Evolutionary conservation across 2,797 vertebrate genomes (phyloP), one percentile per base, ranked within the genome.

Genomic region (Phrynocephalus vlangalii): DNA sequence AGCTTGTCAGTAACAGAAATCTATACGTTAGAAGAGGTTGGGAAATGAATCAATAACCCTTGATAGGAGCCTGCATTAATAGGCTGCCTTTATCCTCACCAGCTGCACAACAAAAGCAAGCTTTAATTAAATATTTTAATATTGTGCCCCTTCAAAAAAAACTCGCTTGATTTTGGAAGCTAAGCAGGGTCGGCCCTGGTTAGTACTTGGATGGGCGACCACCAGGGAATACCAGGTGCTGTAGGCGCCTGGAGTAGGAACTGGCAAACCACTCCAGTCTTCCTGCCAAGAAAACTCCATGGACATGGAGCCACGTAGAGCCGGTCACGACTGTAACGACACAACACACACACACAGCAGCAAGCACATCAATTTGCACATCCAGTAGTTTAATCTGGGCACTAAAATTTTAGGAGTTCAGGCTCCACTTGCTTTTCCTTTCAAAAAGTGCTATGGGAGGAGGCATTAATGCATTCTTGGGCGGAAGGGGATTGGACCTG

Each of bases 1-100:
- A 91, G 86, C 89, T 91, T 93, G 91, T 91, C 91, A 90, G 87
- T 6, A 88, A 90, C 88, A 92, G 66, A 91, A 93, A 94, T 94
- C 94, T 90, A 88, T 93, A 92, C 33, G 26, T 87, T 92, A 75
- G 85, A 90, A 86, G 76, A 83, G 82, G 90, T 67, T 81, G 91
- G 93, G 90, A 93, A 85, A 75, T 90, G 87, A 90, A 94, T 94
- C 94, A 92, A 94, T 91, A 94, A 66, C 82, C 80, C 26, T 44
- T 87, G 91, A 86, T 20, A 92, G 83, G 83, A 92, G 56, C 60
- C 82, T 72, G 80, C 85, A 81, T 85, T 92, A 87, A 90, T 79
- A 88, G 85, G 80, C 33, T 91, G 84, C 66, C 87, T 91, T 90
- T 0, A 0, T 77, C 56, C 87, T 67, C 79, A 82, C 71, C 0